Evolutionary conservation across 2,797 vertebrate species (phyloP).

Genomic region (Choloepus didactylus): DNA sequence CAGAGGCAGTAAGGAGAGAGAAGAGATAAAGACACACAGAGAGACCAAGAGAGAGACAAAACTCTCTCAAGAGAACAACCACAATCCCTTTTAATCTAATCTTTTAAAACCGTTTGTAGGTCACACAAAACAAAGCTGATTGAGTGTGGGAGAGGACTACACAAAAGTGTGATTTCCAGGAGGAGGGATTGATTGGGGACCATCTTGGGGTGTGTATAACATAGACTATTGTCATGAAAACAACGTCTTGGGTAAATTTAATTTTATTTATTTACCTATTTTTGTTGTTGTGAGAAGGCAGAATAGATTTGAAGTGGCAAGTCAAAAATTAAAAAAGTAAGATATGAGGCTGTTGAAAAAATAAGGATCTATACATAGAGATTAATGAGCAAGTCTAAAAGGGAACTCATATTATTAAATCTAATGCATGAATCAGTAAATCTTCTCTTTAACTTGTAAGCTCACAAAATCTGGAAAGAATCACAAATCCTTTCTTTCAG

Average conservation of each 20-base stretch:
- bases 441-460: background rate
- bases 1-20: background rate
- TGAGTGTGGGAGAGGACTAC: background rate
- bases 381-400: background rate
- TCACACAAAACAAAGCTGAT: background rate
- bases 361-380: background rate
- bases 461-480: background rate
- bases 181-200: background rate
- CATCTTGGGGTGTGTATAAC: background rate
- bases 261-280: background rate
- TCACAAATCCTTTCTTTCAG: background rate
- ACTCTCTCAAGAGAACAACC: background rate
- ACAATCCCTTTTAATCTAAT: background rate
- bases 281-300: background rate
- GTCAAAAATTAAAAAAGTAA: background rate
- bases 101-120: background rate
- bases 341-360: background rate
- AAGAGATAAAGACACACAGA: background rate
- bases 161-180: background rate
- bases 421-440: background rate
- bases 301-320: background rate
- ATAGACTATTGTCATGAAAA: background rate
- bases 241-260: background rate
- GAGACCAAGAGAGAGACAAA: too few species aligned
- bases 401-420: background rate